These are phyloP conservation scores for western clawed frog (Xenopus tropicalis) DNA, from an alignment of 2,113 vertebrate genomes.

Conservation along the genomic window DNA sequence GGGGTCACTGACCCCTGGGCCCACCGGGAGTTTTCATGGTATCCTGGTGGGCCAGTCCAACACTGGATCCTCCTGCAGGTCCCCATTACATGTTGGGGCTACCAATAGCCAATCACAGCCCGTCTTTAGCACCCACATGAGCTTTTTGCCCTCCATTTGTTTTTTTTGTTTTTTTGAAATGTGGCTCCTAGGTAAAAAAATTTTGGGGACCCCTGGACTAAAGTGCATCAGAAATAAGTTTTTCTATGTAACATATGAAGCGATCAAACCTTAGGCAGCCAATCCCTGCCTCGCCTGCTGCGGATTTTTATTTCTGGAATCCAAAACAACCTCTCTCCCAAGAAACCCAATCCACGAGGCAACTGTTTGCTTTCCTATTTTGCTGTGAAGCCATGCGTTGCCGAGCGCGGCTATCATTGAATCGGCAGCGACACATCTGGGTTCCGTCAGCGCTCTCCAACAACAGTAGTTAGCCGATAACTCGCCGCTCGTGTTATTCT, in stretches of 20 bases:
- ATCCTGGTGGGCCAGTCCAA: too few species aligned
- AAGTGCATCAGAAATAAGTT: too few species aligned
- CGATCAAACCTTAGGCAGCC: neutral
- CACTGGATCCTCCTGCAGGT: too few species aligned
- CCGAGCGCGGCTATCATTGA: neutral
- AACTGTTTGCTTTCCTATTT: neutral
- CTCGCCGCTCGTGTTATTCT: constrained; percentile 11
- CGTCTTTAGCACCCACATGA: too few species aligned
- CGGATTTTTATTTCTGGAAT: neutral
- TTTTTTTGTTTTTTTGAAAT: too few species aligned
- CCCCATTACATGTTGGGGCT: too few species aligned
- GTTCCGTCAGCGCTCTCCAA: neutral
- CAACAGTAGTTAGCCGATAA: neutral
- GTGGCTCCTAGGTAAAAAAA: too few species aligned
- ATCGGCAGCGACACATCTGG: neutral
- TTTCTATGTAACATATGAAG: neutral
- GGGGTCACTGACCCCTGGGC: too few species aligned
- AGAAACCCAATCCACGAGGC: neutral
- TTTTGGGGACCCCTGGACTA: too few species aligned
- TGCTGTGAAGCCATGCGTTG: neutral
- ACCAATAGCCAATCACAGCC: too few species aligned
- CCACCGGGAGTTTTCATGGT: too few species aligned
- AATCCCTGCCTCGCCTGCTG: neutral
- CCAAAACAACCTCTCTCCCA: neutral
- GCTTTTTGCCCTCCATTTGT: too few species aligned